Percentiles rank a stretch among this genome's conserved stretches.
These are phyloP conservation scores for Plagodis pulveraria DNA, from an alignment of 2,888 invertebrate genomes.

Conservation along the genomic window DNA sequence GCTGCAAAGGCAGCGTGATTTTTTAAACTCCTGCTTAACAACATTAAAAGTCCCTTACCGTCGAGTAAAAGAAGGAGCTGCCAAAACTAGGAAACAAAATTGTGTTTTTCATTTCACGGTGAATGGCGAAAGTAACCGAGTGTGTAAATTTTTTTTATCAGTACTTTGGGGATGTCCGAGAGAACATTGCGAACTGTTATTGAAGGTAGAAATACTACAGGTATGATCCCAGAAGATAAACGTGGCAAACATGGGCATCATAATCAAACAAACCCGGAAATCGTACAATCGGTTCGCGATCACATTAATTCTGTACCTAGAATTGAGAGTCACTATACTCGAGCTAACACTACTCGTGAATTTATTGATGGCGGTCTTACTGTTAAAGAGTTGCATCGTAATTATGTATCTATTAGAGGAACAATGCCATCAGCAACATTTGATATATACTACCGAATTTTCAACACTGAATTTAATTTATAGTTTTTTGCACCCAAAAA, in stretches of 20 bases:
- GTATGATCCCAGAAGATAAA: slow-evolving; percentile 17
- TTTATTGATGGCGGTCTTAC: slow-evolving; percentile 8
- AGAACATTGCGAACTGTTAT: slow-evolving; percentile 14
- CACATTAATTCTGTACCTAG: slow-evolving; percentile 7
- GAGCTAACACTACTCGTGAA: slow-evolving; percentile 4
- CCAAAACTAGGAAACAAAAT: slow-evolving; percentile 6
- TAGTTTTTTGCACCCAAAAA: slow-evolving; percentile 1
- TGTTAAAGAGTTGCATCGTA: background rate
- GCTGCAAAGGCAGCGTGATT: too few relatives aligned
- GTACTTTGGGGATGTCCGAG: slow-evolving; percentile 14
- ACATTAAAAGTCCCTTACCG: too few relatives aligned
- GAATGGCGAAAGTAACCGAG: slow-evolving; percentile 8
- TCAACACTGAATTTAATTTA: slow-evolving; percentile 5
- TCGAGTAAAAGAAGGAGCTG: too few relatives aligned
- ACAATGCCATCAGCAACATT: background rate
- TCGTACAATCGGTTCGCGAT: slow-evolving; percentile 28
- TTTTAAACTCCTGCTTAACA: too few relatives aligned
- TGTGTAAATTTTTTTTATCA: slow-evolving; percentile 15
- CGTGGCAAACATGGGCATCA: slow-evolving; percentile 42
- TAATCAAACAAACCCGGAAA: slow-evolving; percentile 37
- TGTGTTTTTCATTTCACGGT: slow-evolving; percentile 10
- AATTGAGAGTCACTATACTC: slow-evolving; percentile 6
- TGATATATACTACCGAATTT: background rate
- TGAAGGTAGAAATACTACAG: slow-evolving; percentile 1
- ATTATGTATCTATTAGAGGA: too few relatives aligned